These are phyloP conservation scores for Callyntrura sp. DNA, from an alignment of 2,888 invertebrate species.

Conservation along the genomic window DNA sequence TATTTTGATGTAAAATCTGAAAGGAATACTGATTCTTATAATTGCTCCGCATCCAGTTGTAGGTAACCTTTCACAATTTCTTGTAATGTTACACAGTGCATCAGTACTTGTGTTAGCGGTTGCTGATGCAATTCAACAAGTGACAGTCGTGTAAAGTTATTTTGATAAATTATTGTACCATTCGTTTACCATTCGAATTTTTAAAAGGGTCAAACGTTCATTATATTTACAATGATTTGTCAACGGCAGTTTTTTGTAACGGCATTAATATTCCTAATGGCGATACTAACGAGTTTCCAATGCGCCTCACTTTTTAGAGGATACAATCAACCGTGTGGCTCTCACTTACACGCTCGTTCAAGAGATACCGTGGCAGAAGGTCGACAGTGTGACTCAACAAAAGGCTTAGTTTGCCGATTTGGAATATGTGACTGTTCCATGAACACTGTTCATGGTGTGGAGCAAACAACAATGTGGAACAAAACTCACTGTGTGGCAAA, in stretches of 20 bases:
- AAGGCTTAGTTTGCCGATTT: slow-evolving; percentile 39
- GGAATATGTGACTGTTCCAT: slow-evolving; percentile 58
- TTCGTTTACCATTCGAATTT: not conserved
- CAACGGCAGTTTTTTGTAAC: not conserved
- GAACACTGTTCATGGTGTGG: not conserved
- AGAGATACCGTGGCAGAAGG: slow-evolving; percentile 54
- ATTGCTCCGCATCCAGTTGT: too few relatives aligned
- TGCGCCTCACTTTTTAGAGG: slow-evolving; percentile 13
- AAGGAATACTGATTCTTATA: not conserved
- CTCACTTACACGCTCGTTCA: slow-evolving; percentile 40
- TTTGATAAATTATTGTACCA: not conserved
- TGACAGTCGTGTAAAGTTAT: not conserved
- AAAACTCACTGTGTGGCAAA: slow-evolving; percentile 65
- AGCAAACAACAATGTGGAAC: slow-evolving; percentile 60
- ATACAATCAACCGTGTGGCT: slow-evolving; percentile 66
- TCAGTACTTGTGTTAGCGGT: not conserved
- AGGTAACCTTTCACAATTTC: too few relatives aligned
- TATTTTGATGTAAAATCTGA: not conserved
- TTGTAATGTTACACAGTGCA: not conserved
- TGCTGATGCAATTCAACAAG: not conserved
- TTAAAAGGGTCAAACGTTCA: not conserved
- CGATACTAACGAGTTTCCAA: not conserved
- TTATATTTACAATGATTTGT: not conserved
- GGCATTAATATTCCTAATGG: not conserved
- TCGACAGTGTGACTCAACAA: slow-evolving; percentile 58